These are phyloP conservation scores for Diaphora mendica DNA, from an alignment of 2,888 invertebrate species.

Conservation along the genomic window DNA sequence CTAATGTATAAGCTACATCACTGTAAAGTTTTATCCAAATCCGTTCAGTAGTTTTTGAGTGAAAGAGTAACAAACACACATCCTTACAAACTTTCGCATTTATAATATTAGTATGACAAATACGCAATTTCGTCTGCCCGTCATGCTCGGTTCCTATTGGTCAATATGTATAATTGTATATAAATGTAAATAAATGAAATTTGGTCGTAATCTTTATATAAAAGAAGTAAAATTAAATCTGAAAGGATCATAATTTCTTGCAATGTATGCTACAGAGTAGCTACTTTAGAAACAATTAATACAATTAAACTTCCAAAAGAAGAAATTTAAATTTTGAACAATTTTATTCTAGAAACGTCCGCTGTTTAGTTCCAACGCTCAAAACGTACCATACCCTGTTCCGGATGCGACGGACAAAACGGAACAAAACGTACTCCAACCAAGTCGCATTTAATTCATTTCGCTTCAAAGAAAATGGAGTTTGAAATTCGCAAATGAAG, in stretches of 20 bases:
- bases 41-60: too few relatives aligned
- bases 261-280: not conserved
- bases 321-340: conserved; percentile 22
- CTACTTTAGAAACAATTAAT: not conserved
- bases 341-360: conserved; percentile 29
- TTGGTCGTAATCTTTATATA: not conserved
- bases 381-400: conserved; percentile 28
- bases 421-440: conserved; percentile 38
- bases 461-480: conserved; percentile 48
- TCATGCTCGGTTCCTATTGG: too few relatives aligned
- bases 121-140: too few relatives aligned
- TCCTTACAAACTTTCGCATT: too few relatives aligned
- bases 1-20: too few relatives aligned
- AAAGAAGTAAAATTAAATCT: not conserved
- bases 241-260: not conserved
- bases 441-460: conserved; percentile 41
- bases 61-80: too few relatives aligned
- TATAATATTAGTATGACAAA: too few relatives aligned
- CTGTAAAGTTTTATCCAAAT: too few relatives aligned
- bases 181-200: not conserved
- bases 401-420: conserved; percentile 16
- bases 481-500: conserved; percentile 69
- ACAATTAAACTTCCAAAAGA: conserved; percentile 10
- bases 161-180: too few relatives aligned
- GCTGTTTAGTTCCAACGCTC: conserved; percentile 28